These are phyloP conservation scores for Drosophila lutescens DNA, from an alignment of 2,888 invertebrate genomes.

Conservation along the genomic window DNA sequence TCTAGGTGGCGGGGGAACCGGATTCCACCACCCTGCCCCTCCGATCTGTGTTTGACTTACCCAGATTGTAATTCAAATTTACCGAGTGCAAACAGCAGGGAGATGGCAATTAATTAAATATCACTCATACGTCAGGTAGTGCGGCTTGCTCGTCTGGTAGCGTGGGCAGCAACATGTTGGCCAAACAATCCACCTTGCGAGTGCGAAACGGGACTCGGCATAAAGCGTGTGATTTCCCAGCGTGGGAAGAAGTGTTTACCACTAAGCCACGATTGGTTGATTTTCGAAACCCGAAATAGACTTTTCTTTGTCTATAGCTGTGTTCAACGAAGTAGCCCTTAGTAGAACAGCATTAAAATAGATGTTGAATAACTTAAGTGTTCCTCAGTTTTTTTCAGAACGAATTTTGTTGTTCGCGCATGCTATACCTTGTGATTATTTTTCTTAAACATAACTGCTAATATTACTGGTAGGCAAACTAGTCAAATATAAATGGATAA, in stretches of 20 bases:
- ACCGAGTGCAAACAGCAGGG: conserved; percentile 36
- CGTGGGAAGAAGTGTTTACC: not conserved
- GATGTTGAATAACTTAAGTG: too few species aligned
- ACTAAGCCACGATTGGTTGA: conserved; percentile 2
- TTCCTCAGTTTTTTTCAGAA: too few species aligned
- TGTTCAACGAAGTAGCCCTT: not conserved
- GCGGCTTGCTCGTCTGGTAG: not conserved
- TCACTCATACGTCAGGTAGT: conserved; percentile 60
- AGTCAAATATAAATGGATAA: too few species aligned
- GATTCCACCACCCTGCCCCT: not conserved
- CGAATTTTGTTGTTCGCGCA: too few species aligned
- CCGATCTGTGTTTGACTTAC: conserved; percentile 15
- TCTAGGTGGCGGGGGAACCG: not conserved
- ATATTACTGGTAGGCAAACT: too few species aligned
- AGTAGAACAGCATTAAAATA: not conserved
- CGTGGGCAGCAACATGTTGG: conserved; percentile 2
- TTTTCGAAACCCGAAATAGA: not conserved
- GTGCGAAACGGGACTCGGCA: conserved; percentile 12
- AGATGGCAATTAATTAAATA: conserved; percentile 70
- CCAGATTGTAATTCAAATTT: conserved; percentile 26
- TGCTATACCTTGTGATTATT: too few species aligned
- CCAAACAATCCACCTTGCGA: conserved; percentile 12
- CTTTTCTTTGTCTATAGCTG: too few species aligned
- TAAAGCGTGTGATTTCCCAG: conserved; percentile 6
- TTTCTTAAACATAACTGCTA: too few species aligned